A percentile compares a stretch with the other conserved stretches of the same genome.
Evolutionary conservation across 64 coral and sea anemone species (phyloP).

Genomic region (Dendrophyllia cribrosa): DNA sequence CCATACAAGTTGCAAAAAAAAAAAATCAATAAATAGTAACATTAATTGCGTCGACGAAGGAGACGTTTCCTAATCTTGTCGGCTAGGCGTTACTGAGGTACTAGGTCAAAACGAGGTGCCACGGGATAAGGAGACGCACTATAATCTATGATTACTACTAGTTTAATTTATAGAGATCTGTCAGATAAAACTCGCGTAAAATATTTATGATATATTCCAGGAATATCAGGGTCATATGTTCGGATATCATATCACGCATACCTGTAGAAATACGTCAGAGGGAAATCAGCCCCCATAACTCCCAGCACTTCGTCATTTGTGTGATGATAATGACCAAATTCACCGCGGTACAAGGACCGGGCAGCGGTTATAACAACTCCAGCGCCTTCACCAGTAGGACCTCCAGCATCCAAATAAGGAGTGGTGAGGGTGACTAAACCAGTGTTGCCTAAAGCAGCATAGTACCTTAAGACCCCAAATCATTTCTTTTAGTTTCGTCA

Average conservation of each 20-base stretch:
- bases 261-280: conserved; percentile 56
- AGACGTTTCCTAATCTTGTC: too few species aligned
- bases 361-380: conserved; percentile 46
- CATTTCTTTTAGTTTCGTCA: too few species aligned
- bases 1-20: too few species aligned
- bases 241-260: neutral
- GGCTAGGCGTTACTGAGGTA: too few species aligned
- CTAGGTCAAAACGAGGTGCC: too few species aligned
- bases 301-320: conserved; percentile 52
- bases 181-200: too few species aligned
- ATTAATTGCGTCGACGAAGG: too few species aligned
- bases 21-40: too few species aligned
- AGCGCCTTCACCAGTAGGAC: neutral
- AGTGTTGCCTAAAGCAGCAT: neutral
- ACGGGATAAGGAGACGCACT: too few species aligned
- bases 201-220: neutral
- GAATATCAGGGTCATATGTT: neutral
- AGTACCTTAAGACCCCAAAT: conserved; percentile 8
- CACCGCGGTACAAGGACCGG: neutral
- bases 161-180: too few species aligned
- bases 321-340: neutral
- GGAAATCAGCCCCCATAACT: conserved; percentile 61
- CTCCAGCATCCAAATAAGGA: conserved; percentile 11
- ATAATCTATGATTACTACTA: too few species aligned
- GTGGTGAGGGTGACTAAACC: conserved; percentile 16